Evolutionary conservation across 2,797 vertebrate species (phyloP).

Genomic region (Labroides dimidiatus): DNA sequence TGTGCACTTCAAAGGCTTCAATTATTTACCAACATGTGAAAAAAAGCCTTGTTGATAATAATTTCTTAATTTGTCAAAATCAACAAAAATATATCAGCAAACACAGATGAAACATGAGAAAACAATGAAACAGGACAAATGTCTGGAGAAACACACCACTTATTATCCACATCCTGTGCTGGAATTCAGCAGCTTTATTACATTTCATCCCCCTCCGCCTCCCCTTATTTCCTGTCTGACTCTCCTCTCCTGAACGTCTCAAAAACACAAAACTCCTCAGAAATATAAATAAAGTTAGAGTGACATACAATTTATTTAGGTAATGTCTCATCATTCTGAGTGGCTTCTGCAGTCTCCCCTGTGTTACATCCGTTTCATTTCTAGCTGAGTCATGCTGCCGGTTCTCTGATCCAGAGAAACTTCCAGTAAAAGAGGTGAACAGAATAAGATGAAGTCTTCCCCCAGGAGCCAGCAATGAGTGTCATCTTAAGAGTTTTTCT

Average conservation of each 20-base stretch:
- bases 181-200: background rate
- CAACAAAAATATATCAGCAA: background rate
- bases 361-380: slow-evolving; percentile 12
- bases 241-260: background rate
- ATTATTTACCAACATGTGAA: too few relatives aligned
- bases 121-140: background rate
- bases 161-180: background rate
- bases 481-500: slow-evolving; percentile 5
- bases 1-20: too few relatives aligned
- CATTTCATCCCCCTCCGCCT: background rate
- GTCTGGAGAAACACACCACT: background rate
- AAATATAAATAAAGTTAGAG: background rate
- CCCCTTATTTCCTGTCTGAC: slow-evolving; percentile 1
- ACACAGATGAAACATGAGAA: background rate
- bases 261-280: background rate
- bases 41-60: too few relatives aligned
- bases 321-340: background rate
- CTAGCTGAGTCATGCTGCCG: background rate
- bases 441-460: background rate
- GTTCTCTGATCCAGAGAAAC: background rate
- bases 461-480: background rate
- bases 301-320: background rate
- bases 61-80: too few relatives aligned
- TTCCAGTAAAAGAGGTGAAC: background rate
- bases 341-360: background rate